These are phyloP conservation scores for Artemia franciscana DNA, from an alignment of 1,140 invertebrate genomes.

Conservation along the genomic window DNA sequence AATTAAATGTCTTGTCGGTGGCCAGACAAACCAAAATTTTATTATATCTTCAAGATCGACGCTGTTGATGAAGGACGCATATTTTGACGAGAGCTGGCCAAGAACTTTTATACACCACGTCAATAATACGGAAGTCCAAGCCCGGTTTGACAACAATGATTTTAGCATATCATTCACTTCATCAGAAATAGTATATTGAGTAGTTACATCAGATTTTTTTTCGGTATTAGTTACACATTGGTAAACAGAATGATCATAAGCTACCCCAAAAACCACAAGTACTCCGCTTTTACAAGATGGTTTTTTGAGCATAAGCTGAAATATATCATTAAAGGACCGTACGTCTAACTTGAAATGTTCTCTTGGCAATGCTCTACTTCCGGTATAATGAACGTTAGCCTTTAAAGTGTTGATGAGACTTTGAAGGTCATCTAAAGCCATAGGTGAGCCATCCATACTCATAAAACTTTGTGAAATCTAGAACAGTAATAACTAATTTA, in stretches of 20 bases:
- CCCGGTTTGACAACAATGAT: conserved; percentile 21
- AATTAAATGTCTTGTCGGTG: conserved; percentile 44
- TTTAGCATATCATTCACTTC: conserved; percentile 13
- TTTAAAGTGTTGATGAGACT: conserved; percentile 2
- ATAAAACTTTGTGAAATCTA: too few relatives aligned
- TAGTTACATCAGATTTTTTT: not conserved
- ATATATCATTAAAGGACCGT: not conserved
- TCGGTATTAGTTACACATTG: not conserved
- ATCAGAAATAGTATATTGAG: not conserved
- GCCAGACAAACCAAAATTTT: conserved; percentile 56
- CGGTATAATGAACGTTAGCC: not conserved
- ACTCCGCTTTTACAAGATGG: not conserved
- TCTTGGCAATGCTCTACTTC: not conserved
- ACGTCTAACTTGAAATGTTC: not conserved
- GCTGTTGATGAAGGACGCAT: conserved; percentile 13
- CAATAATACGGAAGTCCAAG: conserved; percentile 55
- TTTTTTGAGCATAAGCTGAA: not conserved
- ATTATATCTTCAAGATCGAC: conserved; percentile 35
- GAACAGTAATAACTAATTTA: too few relatives aligned
- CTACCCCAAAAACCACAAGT: not conserved
- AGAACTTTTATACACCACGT: conserved; percentile 60
- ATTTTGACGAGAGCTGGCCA: conserved; percentile 32
- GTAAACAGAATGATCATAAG: not conserved
- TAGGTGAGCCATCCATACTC: conserved; percentile 6
- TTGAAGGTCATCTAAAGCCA: conserved; percentile 8